A percentile compares a stretch with the other conserved stretches of the same genome.
These are phyloP conservation scores for Limnephilus lunatus DNA, from an alignment of 2,888 invertebrate species.

Conservation along the genomic window DNA sequence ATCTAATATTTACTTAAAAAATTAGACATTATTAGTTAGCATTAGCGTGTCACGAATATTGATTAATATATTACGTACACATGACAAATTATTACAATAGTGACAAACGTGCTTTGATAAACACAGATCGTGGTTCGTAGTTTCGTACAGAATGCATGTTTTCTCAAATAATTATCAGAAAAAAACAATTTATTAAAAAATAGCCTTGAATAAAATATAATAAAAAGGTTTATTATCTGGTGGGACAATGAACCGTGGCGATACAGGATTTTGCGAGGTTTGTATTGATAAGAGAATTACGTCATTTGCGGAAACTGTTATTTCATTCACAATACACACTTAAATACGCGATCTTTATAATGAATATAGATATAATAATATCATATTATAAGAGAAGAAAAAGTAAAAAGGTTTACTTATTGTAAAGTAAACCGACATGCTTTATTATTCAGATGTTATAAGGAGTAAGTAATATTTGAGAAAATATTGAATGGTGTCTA, in stretches of 20 bases:
- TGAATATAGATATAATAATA: not conserved
- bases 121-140: not conserved
- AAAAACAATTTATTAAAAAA: not conserved
- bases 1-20: not conserved
- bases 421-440: not conserved
- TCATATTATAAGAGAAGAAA: not conserved
- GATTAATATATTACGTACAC: not conserved
- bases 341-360: not conserved
- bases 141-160: not conserved
- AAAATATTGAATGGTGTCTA: no score
- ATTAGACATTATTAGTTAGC: not conserved
- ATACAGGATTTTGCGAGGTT: conserved; percentile 25
- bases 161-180: not conserved
- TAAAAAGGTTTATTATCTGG: not conserved
- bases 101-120: no score
- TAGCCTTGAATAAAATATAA: not conserved
- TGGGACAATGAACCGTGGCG: not conserved
- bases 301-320: conserved; percentile 30
- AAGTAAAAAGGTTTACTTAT: not conserved
- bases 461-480: no score
- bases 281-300: conserved; percentile 32
- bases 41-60: not conserved
- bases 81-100: no score
- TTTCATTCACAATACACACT: not conserved
- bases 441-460: not conserved